Evolutionary conservation across 1,140 invertebrate genomes (phyloP).

Genomic region (Dendrolimus punctatus): DNA sequence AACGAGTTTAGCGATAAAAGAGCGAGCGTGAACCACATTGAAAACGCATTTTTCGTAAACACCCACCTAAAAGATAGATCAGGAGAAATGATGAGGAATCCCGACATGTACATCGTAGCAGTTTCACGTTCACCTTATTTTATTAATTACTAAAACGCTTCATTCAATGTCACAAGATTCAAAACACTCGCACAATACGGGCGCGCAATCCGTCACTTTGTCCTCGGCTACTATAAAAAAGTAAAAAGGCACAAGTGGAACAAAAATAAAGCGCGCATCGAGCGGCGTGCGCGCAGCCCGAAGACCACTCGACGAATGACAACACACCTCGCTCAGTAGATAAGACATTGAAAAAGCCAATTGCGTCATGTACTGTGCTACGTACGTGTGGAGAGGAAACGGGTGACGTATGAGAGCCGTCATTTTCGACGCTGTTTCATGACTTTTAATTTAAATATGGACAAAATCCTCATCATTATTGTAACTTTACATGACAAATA

Average conservation of each 20-base stretch:
- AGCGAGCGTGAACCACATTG: slow-evolving; percentile 27
- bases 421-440: slow-evolving; percentile 55
- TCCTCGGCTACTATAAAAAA: slow-evolving; percentile 51
- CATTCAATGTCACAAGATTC: slow-evolving; percentile 50
- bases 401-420: slow-evolving; percentile 58
- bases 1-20: slow-evolving; percentile 15
- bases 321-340: slow-evolving; percentile 58
- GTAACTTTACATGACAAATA: slow-evolving; percentile 34
- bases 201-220: slow-evolving; percentile 55
- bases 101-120: slow-evolving; percentile 57
- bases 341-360: slow-evolving; percentile 71
- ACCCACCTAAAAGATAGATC: slow-evolving; percentile 62
- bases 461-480: too few species aligned
- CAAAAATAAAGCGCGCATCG: slow-evolving; percentile 39
- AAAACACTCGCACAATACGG: slow-evolving; percentile 54
- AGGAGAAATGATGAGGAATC: slow-evolving; percentile 59
- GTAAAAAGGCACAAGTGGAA: slow-evolving; percentile 56
- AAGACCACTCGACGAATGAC: slow-evolving; percentile 58
- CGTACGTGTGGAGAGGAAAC: slow-evolving; percentile 62
- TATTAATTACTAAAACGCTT: slow-evolving; percentile 31
- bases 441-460: slow-evolving; percentile 21
- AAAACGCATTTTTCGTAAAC: slow-evolving; percentile 35
- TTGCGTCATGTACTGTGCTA: slow-evolving; percentile 63
- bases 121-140: slow-evolving; percentile 18
- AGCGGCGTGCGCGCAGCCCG: slow-evolving; percentile 51